Evolutionary conservation across 2,888 invertebrate species (phyloP).

Genomic region (Sipha maydis): DNA sequence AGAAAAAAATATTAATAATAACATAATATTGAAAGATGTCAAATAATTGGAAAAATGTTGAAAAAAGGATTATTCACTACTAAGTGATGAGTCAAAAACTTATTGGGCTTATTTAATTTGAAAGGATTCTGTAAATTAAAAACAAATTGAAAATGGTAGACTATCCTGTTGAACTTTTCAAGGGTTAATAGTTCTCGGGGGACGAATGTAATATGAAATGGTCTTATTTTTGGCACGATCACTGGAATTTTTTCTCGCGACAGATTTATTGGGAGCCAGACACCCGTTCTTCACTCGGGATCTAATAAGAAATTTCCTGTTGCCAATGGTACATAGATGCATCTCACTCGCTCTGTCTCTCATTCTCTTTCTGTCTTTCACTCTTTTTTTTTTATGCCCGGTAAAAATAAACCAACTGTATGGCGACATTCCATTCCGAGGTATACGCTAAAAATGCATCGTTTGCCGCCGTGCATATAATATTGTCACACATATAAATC

Average conservation of each 20-base stretch:
- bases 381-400: slow-evolving; percentile 34
- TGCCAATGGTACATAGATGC: slow-evolving; percentile 34
- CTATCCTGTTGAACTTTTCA: slow-evolving; percentile 33
- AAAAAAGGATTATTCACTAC: background rate
- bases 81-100: background rate
- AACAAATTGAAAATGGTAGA: background rate
- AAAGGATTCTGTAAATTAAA: background rate
- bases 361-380: background rate
- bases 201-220: slow-evolving; percentile 47
- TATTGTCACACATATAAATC: slow-evolving; percentile 36
- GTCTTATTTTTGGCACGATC: slow-evolving; percentile 55
- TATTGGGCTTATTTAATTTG: slow-evolving; percentile 5
- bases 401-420: slow-evolving; percentile 58
- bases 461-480: slow-evolving; percentile 34
- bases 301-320: slow-evolving; percentile 60
- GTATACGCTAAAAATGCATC: slow-evolving; percentile 58
- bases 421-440: slow-evolving; percentile 57
- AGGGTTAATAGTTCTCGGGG: slow-evolving; percentile 10
- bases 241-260: slow-evolving; percentile 45
- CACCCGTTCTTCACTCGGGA: slow-evolving; percentile 39
- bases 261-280: slow-evolving; percentile 59
- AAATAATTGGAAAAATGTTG: background rate
- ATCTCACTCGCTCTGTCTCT: background rate
- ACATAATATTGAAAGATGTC: background rate
- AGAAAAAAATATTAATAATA: background rate